Evolutionary conservation across 1,140 invertebrate genomes (phyloP).

Genomic region (Colletes latitarsis): DNA sequence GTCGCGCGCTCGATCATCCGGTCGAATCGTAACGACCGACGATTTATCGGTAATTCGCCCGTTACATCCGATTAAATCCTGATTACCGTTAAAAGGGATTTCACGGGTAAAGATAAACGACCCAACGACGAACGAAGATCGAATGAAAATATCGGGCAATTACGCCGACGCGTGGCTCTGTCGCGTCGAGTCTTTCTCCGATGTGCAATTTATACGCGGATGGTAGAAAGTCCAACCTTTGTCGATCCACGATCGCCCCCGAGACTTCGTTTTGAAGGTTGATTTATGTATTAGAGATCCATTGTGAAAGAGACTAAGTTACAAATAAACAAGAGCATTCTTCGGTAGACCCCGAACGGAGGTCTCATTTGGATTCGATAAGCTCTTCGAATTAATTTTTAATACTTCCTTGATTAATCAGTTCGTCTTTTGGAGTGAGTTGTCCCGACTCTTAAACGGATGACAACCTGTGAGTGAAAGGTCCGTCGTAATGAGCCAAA

Average conservation of each 20-base stretch:
- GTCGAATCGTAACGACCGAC: background rate
- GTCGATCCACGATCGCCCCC: background rate
- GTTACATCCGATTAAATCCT: slow-evolving; percentile 4
- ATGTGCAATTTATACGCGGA: background rate
- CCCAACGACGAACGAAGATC: background rate
- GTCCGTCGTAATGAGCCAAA: too few relatives aligned
- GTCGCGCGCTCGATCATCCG: background rate
- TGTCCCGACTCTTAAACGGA: too few relatives aligned
- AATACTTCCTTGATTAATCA: too few relatives aligned
- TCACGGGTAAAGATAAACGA: slow-evolving; percentile 10
- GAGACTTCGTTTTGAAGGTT: too few relatives aligned
- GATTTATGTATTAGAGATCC: too few relatives aligned
- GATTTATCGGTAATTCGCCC: background rate
- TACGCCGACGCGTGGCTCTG: background rate
- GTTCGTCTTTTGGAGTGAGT: too few relatives aligned
- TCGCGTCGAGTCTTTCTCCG: background rate
- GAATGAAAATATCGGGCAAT: background rate
- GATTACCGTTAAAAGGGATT: background rate
- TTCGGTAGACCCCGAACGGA: too few relatives aligned
- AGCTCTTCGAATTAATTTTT: too few relatives aligned
- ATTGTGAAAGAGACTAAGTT: too few relatives aligned
- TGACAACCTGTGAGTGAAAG: too few relatives aligned
- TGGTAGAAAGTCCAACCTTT: slow-evolving; percentile 23
- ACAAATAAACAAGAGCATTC: too few relatives aligned
- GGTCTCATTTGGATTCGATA: too few relatives aligned